A percentile compares a stretch with the other conserved stretches of the same genome.
Evolutionary conservation across 2,113 vertebrate species (phyloP).

Genomic region (Gobius niger): DNA sequence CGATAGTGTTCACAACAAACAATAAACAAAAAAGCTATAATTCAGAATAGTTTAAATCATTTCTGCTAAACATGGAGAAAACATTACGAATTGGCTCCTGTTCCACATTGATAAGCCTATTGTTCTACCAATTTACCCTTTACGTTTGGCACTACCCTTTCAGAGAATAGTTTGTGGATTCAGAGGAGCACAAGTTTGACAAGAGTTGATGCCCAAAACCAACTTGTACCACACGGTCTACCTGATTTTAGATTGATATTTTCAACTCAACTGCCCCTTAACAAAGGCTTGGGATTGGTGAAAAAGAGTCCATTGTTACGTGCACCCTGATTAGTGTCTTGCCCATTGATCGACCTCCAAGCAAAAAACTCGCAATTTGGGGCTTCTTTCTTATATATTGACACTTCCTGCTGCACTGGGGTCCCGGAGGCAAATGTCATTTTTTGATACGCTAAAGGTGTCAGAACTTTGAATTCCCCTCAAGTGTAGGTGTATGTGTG

Average conservation of each 20-base stretch:
- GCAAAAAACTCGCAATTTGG: neutral
- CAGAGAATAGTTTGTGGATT: too few relatives aligned
- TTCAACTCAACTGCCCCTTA: too few relatives aligned
- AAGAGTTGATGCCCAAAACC: too few relatives aligned
- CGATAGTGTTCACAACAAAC: neutral
- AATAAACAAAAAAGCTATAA: neutral
- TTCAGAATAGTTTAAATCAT: too few relatives aligned
- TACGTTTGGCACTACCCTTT: too few relatives aligned
- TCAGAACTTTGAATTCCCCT: slow-evolving; percentile 35
- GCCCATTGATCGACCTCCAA: neutral
- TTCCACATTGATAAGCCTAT: too few relatives aligned
- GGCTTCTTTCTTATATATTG: neutral
- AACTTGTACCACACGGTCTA: too few relatives aligned
- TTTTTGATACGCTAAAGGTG: slow-evolving; percentile 55
- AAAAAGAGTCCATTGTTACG: neutral
- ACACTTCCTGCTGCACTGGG: slow-evolving; percentile 35
- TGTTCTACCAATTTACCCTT: too few relatives aligned
- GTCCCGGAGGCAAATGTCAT: slow-evolving; percentile 47
- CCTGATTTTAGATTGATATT: too few relatives aligned
- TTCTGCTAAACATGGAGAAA: too few relatives aligned
- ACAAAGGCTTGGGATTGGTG: neutral
- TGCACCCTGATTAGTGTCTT: neutral
- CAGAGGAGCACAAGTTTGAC: too few relatives aligned
- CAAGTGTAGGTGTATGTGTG: slow-evolving; percentile 27
- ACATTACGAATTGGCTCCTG: too few relatives aligned